phyloP scores from a whole-genome alignment of 2,113 vertebrate genomes.

The Carlito syrichta region DNA sequence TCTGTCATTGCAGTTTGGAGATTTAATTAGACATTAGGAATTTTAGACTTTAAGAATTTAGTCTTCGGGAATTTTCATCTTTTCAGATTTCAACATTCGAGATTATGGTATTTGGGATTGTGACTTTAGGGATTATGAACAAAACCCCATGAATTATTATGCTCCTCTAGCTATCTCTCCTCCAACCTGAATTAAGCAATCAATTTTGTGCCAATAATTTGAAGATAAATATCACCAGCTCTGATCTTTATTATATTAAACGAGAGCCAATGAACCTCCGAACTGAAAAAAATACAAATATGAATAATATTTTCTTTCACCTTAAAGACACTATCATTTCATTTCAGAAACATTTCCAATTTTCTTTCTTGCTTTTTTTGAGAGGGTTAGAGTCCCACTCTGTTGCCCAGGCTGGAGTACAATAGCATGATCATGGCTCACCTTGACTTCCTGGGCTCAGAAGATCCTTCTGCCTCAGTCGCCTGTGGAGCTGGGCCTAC shows the following conservation, averaged over 20 bases:
- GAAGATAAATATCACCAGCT: constrained; percentile 25
- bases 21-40: neutral
- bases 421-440: no score
- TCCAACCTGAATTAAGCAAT: constrained; percentile 15
- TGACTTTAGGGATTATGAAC: neutral
- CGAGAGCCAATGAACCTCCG: neutral
- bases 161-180: neutral
- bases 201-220: constrained; percentile 25
- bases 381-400: no score
- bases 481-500: no score
- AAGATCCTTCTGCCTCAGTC: no score
- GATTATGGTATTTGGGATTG: no score
- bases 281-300: neutral
- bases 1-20: no score
- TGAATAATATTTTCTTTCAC: neutral
- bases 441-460: no score
- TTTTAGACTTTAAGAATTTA: neutral
- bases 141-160: neutral
- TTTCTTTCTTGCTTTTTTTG: no score
- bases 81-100: no score
- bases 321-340: neutral
- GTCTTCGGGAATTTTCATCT: no score
- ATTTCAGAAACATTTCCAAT: neutral
- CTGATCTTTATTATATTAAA: neutral
- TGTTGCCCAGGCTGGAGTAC: no score